Conservation (phyloP, 2,797 vertebrate species). For the Allobates femoralis region DNA sequence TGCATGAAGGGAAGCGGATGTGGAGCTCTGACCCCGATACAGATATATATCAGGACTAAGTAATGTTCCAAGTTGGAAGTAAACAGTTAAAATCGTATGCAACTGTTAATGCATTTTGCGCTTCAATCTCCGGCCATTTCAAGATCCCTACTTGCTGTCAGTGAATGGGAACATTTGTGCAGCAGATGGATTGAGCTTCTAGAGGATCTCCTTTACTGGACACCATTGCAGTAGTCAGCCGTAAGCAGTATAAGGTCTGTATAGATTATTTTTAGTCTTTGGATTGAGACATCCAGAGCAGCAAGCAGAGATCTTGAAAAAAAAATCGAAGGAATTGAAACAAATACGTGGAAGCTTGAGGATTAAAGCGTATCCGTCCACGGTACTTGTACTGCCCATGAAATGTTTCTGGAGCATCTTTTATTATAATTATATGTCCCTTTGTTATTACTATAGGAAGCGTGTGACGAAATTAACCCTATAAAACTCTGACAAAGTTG, state of each 20-base stretch:
- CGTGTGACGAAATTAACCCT: too few species aligned
- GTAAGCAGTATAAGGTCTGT: background rate
- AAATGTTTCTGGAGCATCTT: too few species aligned
- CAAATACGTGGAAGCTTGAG: too few species aligned
- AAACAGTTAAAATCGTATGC: background rate
- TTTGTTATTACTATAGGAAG: too few species aligned
- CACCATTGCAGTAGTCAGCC: background rate
- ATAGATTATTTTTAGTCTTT: background rate
- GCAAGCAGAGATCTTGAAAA: slow-evolving; percentile 8
- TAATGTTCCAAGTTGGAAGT: background rate
- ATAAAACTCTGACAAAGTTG: too few species aligned
- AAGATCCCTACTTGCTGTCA: slow-evolving; percentile 15
- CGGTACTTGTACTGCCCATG: too few species aligned
- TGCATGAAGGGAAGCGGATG: too few species aligned
- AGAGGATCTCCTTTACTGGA: background rate
- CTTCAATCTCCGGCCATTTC: background rate
- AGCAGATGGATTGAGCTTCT: background rate
- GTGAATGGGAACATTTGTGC: background rate
- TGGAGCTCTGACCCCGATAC: too few species aligned
- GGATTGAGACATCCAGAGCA: background rate
- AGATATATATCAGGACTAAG: too few species aligned
- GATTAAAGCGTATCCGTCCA: too few species aligned
- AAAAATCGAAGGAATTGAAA: background rate
- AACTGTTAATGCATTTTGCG: background rate
- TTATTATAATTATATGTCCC: too few species aligned